These are phyloP conservation scores for Drosophila acutilabella DNA, from an alignment of 2,888 invertebrate genomes.

Conservation along the genomic window DNA sequence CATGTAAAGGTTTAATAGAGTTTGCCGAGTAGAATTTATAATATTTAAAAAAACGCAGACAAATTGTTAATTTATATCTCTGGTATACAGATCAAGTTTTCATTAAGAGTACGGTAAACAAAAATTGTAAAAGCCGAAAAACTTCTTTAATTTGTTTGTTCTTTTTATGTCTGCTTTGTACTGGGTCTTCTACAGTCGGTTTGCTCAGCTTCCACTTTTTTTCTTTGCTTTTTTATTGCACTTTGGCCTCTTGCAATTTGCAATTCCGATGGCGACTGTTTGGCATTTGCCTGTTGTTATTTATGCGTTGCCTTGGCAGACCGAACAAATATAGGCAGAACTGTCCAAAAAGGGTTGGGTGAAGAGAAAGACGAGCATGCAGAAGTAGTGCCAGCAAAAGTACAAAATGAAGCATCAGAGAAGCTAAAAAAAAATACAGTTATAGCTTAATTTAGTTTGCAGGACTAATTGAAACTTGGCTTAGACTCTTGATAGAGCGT, in stretches of 20 bases:
- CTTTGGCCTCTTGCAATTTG: conserved; percentile 43
- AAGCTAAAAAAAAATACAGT: conserved; percentile 31
- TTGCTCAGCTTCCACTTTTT: no score
- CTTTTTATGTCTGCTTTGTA: no score
- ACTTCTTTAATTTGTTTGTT: no score
- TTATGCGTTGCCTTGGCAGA: conserved; percentile 55
- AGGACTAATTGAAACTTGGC: conserved; percentile 72
- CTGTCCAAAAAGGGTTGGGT: conserved; percentile 6
- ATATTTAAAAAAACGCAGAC: no score
- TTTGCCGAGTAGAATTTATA: no score
- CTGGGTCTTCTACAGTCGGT: no score
- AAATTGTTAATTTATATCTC: no score
- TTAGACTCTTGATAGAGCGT: conserved; percentile 33
- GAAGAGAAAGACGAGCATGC: not conserved
- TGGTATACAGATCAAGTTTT: no score
- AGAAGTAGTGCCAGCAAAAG: not conserved
- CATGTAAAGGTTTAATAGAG: no score
- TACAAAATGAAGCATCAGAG: conserved; percentile 4
- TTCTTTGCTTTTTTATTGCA: conserved; percentile 17
- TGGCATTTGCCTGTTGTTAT: conserved; percentile 55
- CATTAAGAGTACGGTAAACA: no score
- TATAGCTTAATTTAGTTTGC: conserved; percentile 72
- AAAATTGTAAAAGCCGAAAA: no score
- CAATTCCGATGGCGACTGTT: conserved; percentile 49
- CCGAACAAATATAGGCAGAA: conserved; percentile 13